Conservation (phyloP, 2,797 vertebrate species). For the Chromis chromis region DNA sequence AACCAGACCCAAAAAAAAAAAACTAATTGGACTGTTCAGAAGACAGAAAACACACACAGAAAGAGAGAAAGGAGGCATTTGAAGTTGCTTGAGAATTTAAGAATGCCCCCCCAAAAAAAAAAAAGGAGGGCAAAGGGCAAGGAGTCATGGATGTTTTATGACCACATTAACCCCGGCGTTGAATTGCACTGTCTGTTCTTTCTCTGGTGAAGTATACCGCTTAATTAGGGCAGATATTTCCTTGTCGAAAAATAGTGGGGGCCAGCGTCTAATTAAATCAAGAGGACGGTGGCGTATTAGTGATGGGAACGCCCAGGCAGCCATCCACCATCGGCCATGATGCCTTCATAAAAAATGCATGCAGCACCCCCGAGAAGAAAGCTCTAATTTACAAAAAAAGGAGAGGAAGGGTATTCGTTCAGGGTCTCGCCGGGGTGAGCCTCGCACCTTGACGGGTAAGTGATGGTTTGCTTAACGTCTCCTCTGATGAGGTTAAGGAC, state of each 20-base stretch:
- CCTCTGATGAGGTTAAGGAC: conserved; percentile 83
- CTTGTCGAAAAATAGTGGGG: conserved; percentile 76
- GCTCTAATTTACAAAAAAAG: conserved; percentile 66
- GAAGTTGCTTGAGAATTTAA: conserved; percentile 41
- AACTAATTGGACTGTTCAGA: conserved; percentile 52
- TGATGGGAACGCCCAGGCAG: conserved; percentile 76
- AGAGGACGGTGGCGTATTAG: conserved; percentile 78
- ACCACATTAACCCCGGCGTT: conserved; percentile 74
- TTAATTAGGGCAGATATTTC: conserved; percentile 84
- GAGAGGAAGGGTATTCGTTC: conserved; percentile 47
- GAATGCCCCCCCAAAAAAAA: conserved; percentile 30
- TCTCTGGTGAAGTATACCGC: conserved; percentile 75
- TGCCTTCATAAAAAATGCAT: conserved; percentile 83
- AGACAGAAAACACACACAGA: conserved; percentile 35
- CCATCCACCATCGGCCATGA: conserved; percentile 76
- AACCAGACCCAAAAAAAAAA: conserved; percentile 38
- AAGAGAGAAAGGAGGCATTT: conserved; percentile 44
- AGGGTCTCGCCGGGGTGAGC: conserved; percentile 55
- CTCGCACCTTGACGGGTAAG: conserved; percentile 74
- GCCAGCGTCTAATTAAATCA: conserved; percentile 82
- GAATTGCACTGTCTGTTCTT: conserved; percentile 64
- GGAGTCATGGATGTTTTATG: conserved; percentile 78
- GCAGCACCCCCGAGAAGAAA: conserved; percentile 64
- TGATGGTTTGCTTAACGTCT: conserved; percentile 75
- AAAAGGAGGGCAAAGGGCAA: conserved; percentile 71